phyloP scores from a whole-genome alignment of 2,888 invertebrate genomes.

The Cyclophora albipunctata region DNA sequence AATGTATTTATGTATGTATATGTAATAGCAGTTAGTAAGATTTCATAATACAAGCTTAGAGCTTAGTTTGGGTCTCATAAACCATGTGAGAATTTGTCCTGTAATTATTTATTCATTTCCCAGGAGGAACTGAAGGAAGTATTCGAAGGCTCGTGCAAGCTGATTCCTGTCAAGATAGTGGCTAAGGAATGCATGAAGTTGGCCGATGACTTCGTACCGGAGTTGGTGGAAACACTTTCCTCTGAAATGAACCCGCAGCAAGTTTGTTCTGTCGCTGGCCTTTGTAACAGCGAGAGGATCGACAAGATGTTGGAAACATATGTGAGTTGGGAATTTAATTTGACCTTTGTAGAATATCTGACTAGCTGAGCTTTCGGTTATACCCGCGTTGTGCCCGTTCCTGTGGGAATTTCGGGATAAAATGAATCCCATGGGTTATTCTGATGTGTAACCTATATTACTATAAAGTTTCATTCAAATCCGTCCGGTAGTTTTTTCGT shows the following conservation, averaged over 20 bases:
- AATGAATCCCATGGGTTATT: too few relatives aligned
- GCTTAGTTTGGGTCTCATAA: too few relatives aligned
- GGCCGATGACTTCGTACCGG: constrained; percentile 90
- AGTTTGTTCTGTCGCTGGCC: constrained; percentile 90
- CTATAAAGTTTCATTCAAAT: too few relatives aligned
- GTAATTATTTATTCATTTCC: constrained; percentile 6
- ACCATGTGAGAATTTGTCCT: too few relatives aligned
- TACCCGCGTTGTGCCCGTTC: too few relatives aligned
- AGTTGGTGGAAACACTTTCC: constrained; percentile 89
- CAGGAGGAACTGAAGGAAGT: constrained; percentile 89
- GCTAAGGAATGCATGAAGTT: constrained; percentile 84
- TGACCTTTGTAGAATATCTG: neutral
- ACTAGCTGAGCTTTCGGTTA: too few relatives aligned
- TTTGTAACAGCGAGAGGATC: constrained; percentile 86
- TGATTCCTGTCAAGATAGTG: constrained; percentile 84
- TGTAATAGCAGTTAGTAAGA: too few relatives aligned
- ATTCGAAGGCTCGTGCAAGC: constrained; percentile 89
- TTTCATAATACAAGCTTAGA: too few relatives aligned
- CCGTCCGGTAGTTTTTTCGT: too few relatives aligned
- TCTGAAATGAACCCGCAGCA: constrained; percentile 94
- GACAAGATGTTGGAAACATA: constrained; percentile 78
- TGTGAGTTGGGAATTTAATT: constrained; percentile 34
- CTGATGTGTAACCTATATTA: too few relatives aligned
- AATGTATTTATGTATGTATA: too few relatives aligned
- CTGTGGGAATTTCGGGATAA: too few relatives aligned